Conservation (phyloP, 2,113 vertebrate species). For the Fulica atra region DNA sequence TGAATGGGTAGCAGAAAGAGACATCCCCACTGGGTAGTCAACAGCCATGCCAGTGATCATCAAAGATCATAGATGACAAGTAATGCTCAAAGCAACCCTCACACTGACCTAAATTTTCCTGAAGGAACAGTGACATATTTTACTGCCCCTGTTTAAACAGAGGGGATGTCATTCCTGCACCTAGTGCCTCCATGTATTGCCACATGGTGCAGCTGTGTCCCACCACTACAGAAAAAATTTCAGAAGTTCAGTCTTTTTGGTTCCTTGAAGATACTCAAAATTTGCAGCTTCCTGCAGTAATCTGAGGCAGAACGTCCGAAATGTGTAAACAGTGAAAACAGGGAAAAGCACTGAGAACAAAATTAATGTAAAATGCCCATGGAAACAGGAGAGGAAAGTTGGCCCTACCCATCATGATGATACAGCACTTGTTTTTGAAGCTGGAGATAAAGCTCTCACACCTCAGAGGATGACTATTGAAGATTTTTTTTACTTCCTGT, state of each 20-base stretch:
- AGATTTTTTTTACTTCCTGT: background rate
- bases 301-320: background rate
- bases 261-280: background rate
- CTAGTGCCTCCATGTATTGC: background rate
- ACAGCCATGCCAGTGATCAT: background rate
- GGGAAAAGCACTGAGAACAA: background rate
- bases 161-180: background rate
- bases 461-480: background rate
- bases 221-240: background rate
- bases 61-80: background rate
- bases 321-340: background rate
- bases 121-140: background rate
- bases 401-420: fast-evolving
- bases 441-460: background rate
- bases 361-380: background rate
- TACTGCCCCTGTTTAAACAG: background rate
- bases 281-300: background rate
- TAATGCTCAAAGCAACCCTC: background rate
- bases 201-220: background rate
- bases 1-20: background rate
- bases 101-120: background rate
- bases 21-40: background rate
- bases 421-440: background rate
- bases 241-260: background rate
- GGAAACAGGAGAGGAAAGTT: background rate